Evolutionary conservation across 92 coral and sea anemone genomes (phyloP).

Genomic region (Heteractis magnifica): DNA sequence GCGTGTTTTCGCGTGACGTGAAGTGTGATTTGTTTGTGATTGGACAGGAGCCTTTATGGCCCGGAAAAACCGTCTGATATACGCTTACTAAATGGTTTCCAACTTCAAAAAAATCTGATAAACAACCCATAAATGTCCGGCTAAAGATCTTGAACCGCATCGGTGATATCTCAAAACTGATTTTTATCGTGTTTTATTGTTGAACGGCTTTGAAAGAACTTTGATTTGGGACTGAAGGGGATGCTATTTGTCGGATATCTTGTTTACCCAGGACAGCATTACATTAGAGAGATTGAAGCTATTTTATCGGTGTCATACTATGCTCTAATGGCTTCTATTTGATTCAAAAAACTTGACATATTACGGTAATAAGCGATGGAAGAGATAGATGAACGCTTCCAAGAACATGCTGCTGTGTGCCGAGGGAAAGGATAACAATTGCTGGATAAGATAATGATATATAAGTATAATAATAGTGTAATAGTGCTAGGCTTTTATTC

Average conservation of each 20-base stretch:
- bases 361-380: background rate
- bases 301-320: background rate
- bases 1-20: background rate
- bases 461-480: background rate
- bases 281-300: background rate
- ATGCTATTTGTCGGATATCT: background rate
- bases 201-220: background rate
- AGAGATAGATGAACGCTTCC: background rate
- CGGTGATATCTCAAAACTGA: background rate
- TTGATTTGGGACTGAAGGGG: background rate
- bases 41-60: background rate
- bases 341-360: background rate
- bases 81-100: slow-evolving; percentile 6
- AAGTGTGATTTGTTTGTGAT: background rate
- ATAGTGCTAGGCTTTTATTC: background rate
- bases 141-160: background rate
- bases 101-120: background rate
- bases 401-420: background rate
- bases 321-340: background rate
- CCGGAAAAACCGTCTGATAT: slow-evolving; percentile 2
- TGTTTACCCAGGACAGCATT: background rate
- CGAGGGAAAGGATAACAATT: background rate
- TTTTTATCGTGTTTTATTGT: background rate
- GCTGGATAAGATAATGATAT: background rate
- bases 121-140: slow-evolving; percentile 5